A percentile compares a stretch with the other conserved stretches of the same genome.
Evolutionary conservation across 2,797 vertebrate species (phyloP).

Genomic region (Crocidura indochinensis): DNA sequence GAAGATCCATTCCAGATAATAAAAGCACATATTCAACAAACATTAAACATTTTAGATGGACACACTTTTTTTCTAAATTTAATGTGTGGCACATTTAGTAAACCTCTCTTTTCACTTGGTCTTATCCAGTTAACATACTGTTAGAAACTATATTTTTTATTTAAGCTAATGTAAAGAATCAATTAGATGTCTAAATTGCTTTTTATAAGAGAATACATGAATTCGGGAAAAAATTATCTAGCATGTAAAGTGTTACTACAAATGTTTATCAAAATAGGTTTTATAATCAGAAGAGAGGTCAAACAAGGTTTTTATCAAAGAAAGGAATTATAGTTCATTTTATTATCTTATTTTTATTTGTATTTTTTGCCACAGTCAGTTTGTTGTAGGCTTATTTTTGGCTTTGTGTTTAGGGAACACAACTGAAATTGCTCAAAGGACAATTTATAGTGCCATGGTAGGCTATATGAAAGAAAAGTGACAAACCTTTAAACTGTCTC

Average conservation of each 20-base stretch:
- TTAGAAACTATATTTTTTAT: not conserved
- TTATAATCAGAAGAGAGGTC: not conserved
- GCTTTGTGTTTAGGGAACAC: too few relatives aligned
- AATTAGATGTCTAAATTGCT: not conserved
- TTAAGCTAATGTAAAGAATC: not conserved
- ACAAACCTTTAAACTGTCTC: too few relatives aligned
- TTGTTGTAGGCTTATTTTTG: too few relatives aligned
- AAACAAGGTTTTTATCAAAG: not conserved
- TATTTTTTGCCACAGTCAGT: too few relatives aligned
- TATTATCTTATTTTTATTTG: too few relatives aligned
- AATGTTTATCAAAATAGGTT: not conserved
- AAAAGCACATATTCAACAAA: not conserved
- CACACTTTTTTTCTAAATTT: not conserved
- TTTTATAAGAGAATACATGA: not conserved
- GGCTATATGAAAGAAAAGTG: too few relatives aligned
- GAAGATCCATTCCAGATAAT: not conserved
- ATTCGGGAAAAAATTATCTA: not conserved
- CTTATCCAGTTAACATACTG: not conserved
- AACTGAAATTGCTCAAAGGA: too few relatives aligned
- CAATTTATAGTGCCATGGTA: too few relatives aligned
- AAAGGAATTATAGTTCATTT: not conserved
- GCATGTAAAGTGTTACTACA: not conserved
- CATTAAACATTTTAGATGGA: not conserved
- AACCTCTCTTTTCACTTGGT: not conserved
- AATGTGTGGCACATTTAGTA: not conserved